Base-by-base conservation (phyloP, 2,113 vertebrate species). In the Corythoichthys haematopterus region DNA sequence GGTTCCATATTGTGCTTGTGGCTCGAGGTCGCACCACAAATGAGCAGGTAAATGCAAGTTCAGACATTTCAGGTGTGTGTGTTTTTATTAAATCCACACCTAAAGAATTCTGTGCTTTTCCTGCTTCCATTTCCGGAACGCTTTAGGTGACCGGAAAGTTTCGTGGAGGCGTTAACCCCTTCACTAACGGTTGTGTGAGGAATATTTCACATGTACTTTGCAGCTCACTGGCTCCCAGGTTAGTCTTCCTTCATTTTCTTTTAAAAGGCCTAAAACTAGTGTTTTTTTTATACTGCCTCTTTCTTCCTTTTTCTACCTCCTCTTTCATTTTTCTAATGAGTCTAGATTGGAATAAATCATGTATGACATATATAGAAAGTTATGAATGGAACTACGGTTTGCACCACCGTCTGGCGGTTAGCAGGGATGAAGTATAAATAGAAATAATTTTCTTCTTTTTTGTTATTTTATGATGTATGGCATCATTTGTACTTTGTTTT, bases 71-170 rank as follows among this genome's bases (percentile, higher is more conserved):
- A 28, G 20, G 20, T 28, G 20, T 28, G 20, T 14, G 2, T 62
- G 8, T 38, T 20, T 8, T 46, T 28, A 46, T 12, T 20, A 20
- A 7, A 1, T 4, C 5, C 4, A 9, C 28, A 36, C 7, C 1
- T 5, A 1, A 35, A 14, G 1, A 35, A 50, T 43, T 2, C 47
- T 67, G 7, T 52, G 11, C 6, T 15, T 33, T 62, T 59, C 60
- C 20, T 46, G 8, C 62, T 15, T 51, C 36, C 2, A 16, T 8
- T 14, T 28, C 3, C 72, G 15, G 38, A 0, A 20, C 8, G 0
- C 45, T 15, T 58, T 74, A 99, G 97, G 97, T 98, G 80, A 99
- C 97, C 0, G 97, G 97, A 77, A 99, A 99, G 89, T 99, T 99
- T 87, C 92, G 96, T 0, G 96, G 96, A 16, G 96, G 97, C 0